Evolutionary conservation across 2,888 invertebrate species (phyloP).

Genomic region (Itoplectis maculator): DNA sequence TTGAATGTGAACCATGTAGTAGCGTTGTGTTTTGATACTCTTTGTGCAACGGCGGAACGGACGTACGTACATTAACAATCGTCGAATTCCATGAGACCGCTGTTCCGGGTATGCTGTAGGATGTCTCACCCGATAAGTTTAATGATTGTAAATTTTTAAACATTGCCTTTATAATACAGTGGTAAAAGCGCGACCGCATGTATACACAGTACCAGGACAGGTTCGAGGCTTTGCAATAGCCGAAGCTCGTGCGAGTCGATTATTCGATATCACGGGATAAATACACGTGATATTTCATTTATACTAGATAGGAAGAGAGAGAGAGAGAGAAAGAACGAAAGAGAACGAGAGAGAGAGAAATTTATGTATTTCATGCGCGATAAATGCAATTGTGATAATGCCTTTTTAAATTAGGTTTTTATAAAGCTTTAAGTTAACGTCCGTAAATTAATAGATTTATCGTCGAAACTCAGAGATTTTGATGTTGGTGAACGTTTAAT

Average conservation of each 20-base stretch:
- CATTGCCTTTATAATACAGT: constrained; percentile 61
- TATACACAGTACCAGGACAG: constrained; percentile 30
- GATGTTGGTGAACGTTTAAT: constrained; percentile 37
- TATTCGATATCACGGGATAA: constrained; percentile 54
- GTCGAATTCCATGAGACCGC: constrained; percentile 62
- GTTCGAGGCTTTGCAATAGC: constrained; percentile 37
- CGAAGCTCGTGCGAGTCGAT: neutral
- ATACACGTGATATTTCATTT: constrained; percentile 63
- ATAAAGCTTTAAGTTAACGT: constrained; percentile 68
- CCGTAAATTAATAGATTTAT: constrained; percentile 57
- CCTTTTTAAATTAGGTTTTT: constrained; percentile 68
- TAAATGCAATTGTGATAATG: constrained; percentile 72
- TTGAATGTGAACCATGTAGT: constrained; percentile 43
- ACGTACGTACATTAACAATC: constrained; percentile 49
- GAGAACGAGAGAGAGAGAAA: constrained; percentile 49
- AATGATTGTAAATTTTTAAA: constrained; percentile 58
- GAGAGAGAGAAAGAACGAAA: constrained; percentile 4
- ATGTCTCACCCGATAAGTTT: constrained; percentile 59
- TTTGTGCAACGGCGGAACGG: constrained; percentile 53
- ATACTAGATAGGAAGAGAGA: constrained; percentile 22
- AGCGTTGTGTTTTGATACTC: constrained; percentile 50
- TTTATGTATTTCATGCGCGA: constrained; percentile 67
- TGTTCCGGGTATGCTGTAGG: constrained; percentile 59
- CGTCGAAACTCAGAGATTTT: constrained; percentile 40
- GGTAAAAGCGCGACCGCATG: constrained; percentile 35